These are phyloP conservation scores for Eristalis pertinax DNA, from an alignment of 2,888 invertebrate genomes.

Conservation along the genomic window DNA sequence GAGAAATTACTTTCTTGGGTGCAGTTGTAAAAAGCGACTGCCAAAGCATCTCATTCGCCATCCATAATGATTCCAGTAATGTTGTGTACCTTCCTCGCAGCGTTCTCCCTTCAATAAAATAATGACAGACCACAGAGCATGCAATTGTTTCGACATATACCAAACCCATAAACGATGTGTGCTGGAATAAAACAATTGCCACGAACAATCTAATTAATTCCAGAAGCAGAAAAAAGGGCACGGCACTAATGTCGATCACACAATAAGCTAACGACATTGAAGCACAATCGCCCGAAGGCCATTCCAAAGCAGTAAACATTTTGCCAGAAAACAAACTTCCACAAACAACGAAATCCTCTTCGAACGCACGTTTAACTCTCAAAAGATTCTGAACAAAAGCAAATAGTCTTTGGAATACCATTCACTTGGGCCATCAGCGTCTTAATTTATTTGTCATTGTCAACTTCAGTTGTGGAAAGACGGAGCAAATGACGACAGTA, in stretches of 20 bases:
- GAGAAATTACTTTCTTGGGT: not conserved
- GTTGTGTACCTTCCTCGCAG: not conserved
- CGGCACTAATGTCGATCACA: constrained; percentile 45
- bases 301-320: constrained; percentile 7
- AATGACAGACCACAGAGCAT: not conserved
- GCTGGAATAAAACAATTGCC: constrained; percentile 19
- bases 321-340: not conserved
- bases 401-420: not conserved
- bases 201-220: constrained; percentile 42
- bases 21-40: not conserved
- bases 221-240: constrained; percentile 48
- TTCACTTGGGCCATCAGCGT: not conserved
- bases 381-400: not conserved
- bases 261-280: constrained; percentile 33
- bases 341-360: not conserved
- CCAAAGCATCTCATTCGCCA: not conserved
- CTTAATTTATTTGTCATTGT: not conserved
- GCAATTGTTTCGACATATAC: constrained; percentile 7
- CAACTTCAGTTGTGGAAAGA: not conserved
- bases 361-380: constrained; percentile 2
- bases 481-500: not conserved
- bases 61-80: not conserved
- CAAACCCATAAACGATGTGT: constrained; percentile 4
- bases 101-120: not conserved
- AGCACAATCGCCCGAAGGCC: constrained; percentile 27